Conservation (phyloP, 2,113 vertebrate species). For the Nycticebus coucang region DNA sequence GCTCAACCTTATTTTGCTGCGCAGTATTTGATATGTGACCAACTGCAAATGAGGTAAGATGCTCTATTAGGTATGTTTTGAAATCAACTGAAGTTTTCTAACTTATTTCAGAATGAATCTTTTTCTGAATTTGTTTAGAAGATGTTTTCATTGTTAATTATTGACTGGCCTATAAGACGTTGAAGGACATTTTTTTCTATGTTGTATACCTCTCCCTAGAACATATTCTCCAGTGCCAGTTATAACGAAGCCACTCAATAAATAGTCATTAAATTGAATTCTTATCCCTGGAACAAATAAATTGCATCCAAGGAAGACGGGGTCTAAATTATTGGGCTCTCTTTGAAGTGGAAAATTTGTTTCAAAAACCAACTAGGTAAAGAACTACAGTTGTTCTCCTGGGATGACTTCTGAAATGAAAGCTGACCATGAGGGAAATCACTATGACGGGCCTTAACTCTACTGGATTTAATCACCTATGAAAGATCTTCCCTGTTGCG, state of each 20-base stretch:
- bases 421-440: slow-evolving; percentile 58
- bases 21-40: not conserved
- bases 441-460: slow-evolving; percentile 50
- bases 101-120: slow-evolving; percentile 41
- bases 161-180: slow-evolving; percentile 12
- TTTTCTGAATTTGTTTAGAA: slow-evolving; percentile 44
- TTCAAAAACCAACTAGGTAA: slow-evolving; percentile 72
- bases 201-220: not conserved
- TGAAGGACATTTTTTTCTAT: not conserved
- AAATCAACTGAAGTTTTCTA: slow-evolving; percentile 19
- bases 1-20: slow-evolving; percentile 1
- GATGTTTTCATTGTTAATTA: slow-evolving; percentile 33
- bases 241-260: slow-evolving; percentile 59
- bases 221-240: slow-evolving; percentile 26
- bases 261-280: slow-evolving; percentile 60
- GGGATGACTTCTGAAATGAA: slow-evolving; percentile 70
- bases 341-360: slow-evolving; percentile 70
- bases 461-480: slow-evolving; percentile 73
- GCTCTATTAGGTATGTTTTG: not conserved
- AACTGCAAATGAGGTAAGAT: slow-evolving; percentile 31
- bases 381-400: slow-evolving; percentile 60
- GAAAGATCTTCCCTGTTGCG: slow-evolving; percentile 65
- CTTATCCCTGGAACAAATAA: slow-evolving; percentile 67
- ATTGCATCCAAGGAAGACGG: slow-evolving; percentile 45
- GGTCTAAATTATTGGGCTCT: slow-evolving; percentile 59